phyloP scores from a whole-genome alignment of 1,140 invertebrate genomes.

The Penaeus chinensis region DNA sequence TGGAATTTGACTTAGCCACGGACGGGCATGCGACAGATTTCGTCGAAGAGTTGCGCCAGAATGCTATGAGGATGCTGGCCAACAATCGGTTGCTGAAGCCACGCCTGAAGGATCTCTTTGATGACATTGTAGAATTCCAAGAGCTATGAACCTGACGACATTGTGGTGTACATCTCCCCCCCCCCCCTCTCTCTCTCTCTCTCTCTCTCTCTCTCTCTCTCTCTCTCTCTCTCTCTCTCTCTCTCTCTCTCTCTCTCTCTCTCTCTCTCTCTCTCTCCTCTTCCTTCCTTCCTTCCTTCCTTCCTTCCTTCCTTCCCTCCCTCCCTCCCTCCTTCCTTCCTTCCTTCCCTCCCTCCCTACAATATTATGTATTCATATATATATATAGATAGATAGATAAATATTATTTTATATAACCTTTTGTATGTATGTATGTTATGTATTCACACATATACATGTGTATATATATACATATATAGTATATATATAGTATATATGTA shows the following conservation, averaged over 20 bases:
- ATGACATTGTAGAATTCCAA: too few relatives aligned
- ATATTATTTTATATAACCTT: too few relatives aligned
- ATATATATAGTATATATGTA: too few relatives aligned
- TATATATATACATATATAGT: too few relatives aligned
- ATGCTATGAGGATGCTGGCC: not conserved
- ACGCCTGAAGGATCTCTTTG: too few relatives aligned
- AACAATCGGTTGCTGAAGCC: too few relatives aligned
- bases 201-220: conserved; percentile 12
- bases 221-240: conserved; percentile 12
- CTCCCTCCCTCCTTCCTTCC: not conserved
- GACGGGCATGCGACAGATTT: not conserved
- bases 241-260: conserved; percentile 12
- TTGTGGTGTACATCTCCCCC: too few relatives aligned
- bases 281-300: not conserved
- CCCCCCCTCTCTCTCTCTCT: not conserved
- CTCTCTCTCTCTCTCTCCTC: not conserved
- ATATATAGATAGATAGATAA: too few relatives aligned
- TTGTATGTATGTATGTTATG: too few relatives aligned
- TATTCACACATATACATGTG: too few relatives aligned
- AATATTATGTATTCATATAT: too few relatives aligned
- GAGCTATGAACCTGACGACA: too few relatives aligned
- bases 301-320: not conserved
- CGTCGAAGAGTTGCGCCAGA: not conserved
- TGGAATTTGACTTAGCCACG: not conserved
- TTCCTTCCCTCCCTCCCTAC: not conserved